Base-by-base conservation (phyloP, 2,113 vertebrate species). In the Hippocampus guttulatus region DNA sequence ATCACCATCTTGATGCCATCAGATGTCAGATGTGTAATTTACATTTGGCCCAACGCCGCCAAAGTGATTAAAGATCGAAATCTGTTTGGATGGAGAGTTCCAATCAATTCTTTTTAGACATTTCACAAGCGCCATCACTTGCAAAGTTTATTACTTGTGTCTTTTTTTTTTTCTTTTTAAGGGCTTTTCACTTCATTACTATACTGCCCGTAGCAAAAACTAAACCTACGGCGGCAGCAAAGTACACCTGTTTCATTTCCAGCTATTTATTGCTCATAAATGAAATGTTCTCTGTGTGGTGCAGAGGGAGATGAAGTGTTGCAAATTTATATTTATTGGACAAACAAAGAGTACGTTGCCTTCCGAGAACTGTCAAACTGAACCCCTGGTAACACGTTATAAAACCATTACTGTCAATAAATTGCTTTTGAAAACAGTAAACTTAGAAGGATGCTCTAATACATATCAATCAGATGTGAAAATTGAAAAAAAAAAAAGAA, bases 51-150 rank as follows among this genome's bases (percentile, higher is more conserved):
- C 33, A 18, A 51, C 71, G 84, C 88, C 85, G 78, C 45, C 1
- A 6, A 71, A 79, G 82, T 86, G 87, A 91, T 90, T 87, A 88
- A 87, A 88, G 79, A 87, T 89, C 90, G 82, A 75, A 84, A 84
- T 81, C 72, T 65, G 55, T 77, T 87, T 75, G 82, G 79, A 81
- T 77, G 74, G 41, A 57, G 68, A 81, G 71, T 75, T 68, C 78
- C 67, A 79, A 90, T 90, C 87, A 80, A 88, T 89, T 68, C 71
- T 77, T 71, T 74, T 79, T 64, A 66, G 81, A 86, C 84, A 85
- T 77, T 84, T 81, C 69, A 52, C 75, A 82, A 61, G 76, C 82
- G 83, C 86, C 85, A 87, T 88, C 82, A 78, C 64, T 62, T 41
- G 21, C 68, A 68, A n/a, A 75, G 71, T 75, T 79, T 54, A 64